A percentile compares a stretch with the other conserved stretches of the same genome.
phyloP scores from a whole-genome alignment of 1,140 invertebrate genomes.

The Eulimnadia texana region DNA sequence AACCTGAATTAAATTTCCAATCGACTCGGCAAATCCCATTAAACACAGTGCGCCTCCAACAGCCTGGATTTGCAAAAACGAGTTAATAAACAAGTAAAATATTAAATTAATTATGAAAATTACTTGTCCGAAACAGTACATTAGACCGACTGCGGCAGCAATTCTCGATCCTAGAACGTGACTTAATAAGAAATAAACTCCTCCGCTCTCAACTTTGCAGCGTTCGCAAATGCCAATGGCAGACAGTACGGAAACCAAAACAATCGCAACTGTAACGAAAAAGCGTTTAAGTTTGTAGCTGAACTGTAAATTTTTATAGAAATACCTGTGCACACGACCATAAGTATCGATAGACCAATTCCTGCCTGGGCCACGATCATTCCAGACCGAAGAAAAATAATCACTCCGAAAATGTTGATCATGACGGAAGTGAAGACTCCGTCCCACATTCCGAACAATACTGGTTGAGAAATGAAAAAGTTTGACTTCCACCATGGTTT shows the following conservation, averaged over 20 bases:
- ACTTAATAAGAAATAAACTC: conserved; percentile 86
- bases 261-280: conserved; percentile 54
- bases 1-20: conserved; percentile 64
- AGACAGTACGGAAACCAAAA: conserved; percentile 76
- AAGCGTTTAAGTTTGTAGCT: too few species aligned
- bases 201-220: conserved; percentile 84
- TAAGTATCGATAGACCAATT: conserved; percentile 67
- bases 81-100: not conserved
- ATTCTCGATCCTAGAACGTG: conserved; percentile 85
- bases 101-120: conserved; percentile 13
- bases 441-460: conserved; percentile 94
- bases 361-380: conserved; percentile 95
- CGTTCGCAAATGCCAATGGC: conserved; percentile 91
- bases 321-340: conserved; percentile 68
- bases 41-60: conserved; percentile 90
- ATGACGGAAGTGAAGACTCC: conserved; percentile 88
- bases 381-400: conserved; percentile 87
- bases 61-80: conserved; percentile 44
- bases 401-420: conserved; percentile 93
- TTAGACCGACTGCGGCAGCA: conserved; percentile 75
- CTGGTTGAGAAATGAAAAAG: conserved; percentile 82
- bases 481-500: conserved; percentile 84
- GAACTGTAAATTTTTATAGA: conserved; percentile 20
- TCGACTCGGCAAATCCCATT: conserved; percentile 87
- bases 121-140: conserved; percentile 93